phyloP scores from a whole-genome alignment of 1,140 invertebrate genomes.

The Sesamia nonagrioides region DNA sequence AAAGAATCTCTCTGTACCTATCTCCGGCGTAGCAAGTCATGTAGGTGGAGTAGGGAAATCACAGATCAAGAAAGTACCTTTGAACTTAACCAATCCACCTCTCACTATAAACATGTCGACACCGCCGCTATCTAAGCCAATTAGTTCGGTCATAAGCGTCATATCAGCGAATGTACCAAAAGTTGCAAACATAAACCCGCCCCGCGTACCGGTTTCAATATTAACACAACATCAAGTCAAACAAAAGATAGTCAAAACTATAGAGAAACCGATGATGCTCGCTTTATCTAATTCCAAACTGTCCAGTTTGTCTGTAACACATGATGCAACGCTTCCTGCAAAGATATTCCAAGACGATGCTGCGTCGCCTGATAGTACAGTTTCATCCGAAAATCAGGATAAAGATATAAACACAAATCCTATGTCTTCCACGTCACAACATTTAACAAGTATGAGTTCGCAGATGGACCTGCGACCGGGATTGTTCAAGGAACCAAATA shows the following conservation, averaged over 20 bases:
- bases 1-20: conserved; percentile 85
- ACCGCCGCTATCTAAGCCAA: conserved; percentile 78
- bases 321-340: conserved; percentile 88
- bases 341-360: conserved; percentile 90
- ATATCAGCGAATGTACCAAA: conserved; percentile 83
- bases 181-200: conserved; percentile 64
- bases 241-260: conserved; percentile 86
- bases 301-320: conserved; percentile 87
- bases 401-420: conserved; percentile 56
- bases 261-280: conserved; percentile 87
- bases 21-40: conserved; percentile 72
- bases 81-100: conserved; percentile 76
- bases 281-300: conserved; percentile 85
- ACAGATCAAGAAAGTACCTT: conserved; percentile 83
- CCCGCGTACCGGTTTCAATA: conserved; percentile 82
- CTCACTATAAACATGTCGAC: conserved; percentile 77
- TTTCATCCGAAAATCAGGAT: conserved; percentile 83
- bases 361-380: conserved; percentile 88
- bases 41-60: conserved; percentile 66
- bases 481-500: conserved; percentile 71
- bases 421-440: conserved; percentile 62
- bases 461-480: conserved; percentile 67
- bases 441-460: conserved; percentile 62
- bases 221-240: conserved; percentile 85
- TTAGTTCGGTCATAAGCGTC: conserved; percentile 84